phyloP scores from a whole-genome alignment of 2,797 vertebrate genomes.

The Lerista edwardsae region DNA sequence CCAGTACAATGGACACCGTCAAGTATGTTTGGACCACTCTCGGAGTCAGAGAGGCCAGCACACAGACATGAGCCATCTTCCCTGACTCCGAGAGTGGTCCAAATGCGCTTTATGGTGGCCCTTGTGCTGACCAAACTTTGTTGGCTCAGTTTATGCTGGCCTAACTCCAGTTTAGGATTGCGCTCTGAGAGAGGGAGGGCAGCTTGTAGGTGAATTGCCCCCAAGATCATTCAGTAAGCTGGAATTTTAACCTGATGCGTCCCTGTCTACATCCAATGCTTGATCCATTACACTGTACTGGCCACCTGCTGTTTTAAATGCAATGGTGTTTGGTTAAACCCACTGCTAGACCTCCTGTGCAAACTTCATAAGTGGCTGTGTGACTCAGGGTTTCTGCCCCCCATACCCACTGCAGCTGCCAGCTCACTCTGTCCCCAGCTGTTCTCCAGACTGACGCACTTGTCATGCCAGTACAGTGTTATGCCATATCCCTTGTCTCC shows the following conservation, averaged over 20 bases:
- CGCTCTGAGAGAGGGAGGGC: not conserved
- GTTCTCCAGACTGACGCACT: slow-evolving; percentile 11
- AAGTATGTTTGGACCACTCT: no score
- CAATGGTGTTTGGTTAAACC: not conserved
- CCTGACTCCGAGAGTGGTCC: no score
- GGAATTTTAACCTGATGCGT: not conserved
- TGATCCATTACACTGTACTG: not conserved
- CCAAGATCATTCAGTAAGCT: not conserved
- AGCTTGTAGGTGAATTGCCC: not conserved
- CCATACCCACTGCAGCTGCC: slow-evolving; percentile 6
- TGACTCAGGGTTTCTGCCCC: slow-evolving; percentile 22
- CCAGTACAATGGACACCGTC: no score
- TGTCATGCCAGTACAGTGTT: not conserved
- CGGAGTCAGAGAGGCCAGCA: no score
- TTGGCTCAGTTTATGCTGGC: no score
- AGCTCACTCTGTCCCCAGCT: slow-evolving; percentile 9
- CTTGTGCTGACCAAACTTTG: no score
- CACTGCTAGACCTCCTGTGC: not conserved
- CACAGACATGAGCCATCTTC: no score
- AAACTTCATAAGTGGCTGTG: not conserved
- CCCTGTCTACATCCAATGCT: not conserved
- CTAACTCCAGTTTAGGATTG: no score
- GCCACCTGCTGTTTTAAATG: not conserved
- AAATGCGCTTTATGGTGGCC: no score
- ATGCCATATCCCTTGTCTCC: not conserved